These are phyloP conservation scores for Tyrannus savana DNA, from an alignment of 2,113 vertebrate species.

Conservation along the genomic window DNA sequence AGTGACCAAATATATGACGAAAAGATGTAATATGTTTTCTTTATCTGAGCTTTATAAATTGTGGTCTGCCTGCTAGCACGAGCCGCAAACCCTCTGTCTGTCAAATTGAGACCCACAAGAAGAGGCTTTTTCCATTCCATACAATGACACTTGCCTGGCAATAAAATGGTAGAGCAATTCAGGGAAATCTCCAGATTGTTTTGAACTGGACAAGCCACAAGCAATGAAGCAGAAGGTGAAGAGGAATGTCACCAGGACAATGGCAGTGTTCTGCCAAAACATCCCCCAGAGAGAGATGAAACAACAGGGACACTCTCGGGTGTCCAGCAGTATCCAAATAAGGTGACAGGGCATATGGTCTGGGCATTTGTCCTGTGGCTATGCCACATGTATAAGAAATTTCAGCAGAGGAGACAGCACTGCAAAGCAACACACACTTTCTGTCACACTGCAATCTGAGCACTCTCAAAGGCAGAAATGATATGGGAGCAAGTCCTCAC, in stretches of 20 bases:
- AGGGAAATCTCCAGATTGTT: neutral
- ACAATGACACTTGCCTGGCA: neutral
- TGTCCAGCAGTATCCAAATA: neutral
- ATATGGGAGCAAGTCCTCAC: neutral
- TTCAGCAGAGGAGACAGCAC: neutral
- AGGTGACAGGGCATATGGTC: slow-evolving; percentile 9
- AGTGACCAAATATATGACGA: neutral
- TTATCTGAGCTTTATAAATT: neutral
- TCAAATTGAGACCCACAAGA: neutral
- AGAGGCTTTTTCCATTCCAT: neutral
- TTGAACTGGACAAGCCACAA: neutral
- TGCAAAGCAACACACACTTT: neutral
- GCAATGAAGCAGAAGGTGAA: neutral
- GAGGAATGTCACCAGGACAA: neutral
- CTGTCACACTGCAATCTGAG: neutral
- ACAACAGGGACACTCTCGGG: neutral
- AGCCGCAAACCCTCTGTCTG: neutral
- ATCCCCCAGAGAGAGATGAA: neutral
- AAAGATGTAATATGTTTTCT: neutral
- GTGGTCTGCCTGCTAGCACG: neutral
- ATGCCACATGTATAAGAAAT: neutral
- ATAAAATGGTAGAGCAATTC: neutral
- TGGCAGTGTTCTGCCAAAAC: neutral
- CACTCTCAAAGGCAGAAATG: neutral
- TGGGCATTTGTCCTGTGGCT: neutral